These are phyloP conservation scores for Odontomyia ornata DNA, from an alignment of 2,888 invertebrate species.

Conservation along the genomic window DNA sequence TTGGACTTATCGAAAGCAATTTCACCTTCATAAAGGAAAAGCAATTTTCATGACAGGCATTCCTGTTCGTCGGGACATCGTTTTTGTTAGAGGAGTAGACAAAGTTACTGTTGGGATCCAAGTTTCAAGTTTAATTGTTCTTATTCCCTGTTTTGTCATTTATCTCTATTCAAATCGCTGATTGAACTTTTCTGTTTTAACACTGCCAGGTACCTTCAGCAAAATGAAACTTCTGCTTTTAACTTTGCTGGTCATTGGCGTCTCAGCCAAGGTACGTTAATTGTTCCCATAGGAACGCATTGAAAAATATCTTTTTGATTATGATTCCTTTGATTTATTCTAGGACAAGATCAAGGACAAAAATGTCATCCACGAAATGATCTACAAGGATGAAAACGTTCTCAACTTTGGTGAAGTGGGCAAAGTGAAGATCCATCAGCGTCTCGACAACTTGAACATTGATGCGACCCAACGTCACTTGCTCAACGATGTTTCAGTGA, in stretches of 20 bases:
- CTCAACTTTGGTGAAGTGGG: constrained; percentile 11
- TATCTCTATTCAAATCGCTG: neutral
- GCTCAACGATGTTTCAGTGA: neutral
- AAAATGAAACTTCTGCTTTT: constrained; percentile 30
- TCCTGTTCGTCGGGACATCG: neutral
- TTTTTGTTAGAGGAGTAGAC: neutral
- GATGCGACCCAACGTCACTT: constrained; percentile 17
- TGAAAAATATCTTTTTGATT: neutral
- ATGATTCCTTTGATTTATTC: neutral
- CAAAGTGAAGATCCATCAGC: constrained; percentile 21
- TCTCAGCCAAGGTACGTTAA: constrained; percentile 15
- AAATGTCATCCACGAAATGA: neutral
- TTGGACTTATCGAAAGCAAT: constrained; percentile 29
- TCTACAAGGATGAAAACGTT: neutral
- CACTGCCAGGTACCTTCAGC: neutral
- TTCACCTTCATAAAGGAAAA: constrained; percentile 6
- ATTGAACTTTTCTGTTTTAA: neutral
- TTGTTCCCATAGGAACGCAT: neutral
- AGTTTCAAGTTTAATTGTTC: neutral
- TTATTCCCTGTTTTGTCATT: too few species aligned
- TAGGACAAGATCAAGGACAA: constrained; percentile 27
- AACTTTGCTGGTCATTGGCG: constrained; percentile 17
- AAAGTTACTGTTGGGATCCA: neutral
- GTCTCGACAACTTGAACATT: neutral
- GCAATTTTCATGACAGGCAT: constrained; percentile 32